These are phyloP conservation scores for Siphamia tubifer DNA, from an alignment of 2,113 vertebrate species.

Conservation along the genomic window DNA sequence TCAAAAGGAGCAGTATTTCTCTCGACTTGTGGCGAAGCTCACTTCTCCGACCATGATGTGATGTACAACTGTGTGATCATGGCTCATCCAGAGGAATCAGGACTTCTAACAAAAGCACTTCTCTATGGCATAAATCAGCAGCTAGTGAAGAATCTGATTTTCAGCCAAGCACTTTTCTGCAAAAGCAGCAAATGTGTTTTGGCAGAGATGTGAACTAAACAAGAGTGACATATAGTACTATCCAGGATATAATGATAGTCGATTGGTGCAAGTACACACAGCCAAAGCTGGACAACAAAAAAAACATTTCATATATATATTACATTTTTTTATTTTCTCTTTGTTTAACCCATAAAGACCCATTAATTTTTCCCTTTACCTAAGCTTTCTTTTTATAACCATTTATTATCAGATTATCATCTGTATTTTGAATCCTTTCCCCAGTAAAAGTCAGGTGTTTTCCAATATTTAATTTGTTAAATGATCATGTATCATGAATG, in stretches of 20 bases:
- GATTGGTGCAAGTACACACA: no score
- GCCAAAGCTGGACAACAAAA: no score
- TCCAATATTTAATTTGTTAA: no score
- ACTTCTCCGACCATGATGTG: slow-evolving; percentile 10
- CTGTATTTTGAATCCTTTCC: no score
- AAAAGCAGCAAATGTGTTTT: not conserved
- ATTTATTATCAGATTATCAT: no score
- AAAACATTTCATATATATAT: no score
- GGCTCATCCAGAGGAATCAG: slow-evolving; percentile 13
- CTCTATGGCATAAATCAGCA: slow-evolving; percentile 3
- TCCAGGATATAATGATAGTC: slow-evolving; percentile 2
- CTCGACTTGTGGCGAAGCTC: not conserved
- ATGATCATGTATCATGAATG: no score
- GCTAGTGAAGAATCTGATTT: not conserved
- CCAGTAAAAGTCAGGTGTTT: no score
- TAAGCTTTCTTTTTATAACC: no score
- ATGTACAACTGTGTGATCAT: slow-evolving; percentile 5
- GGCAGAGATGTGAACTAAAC: not conserved
- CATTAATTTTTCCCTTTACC: no score
- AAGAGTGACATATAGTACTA: not conserved
- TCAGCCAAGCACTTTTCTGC: slow-evolving; percentile 4
- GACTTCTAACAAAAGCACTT: slow-evolving; percentile 3
- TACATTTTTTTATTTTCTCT: no score
- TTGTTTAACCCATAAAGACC: no score
- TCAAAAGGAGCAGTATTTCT: not conserved